phyloP scores from a whole-genome alignment of 2,797 vertebrate genomes.

The Trachurus trachurus region DNA sequence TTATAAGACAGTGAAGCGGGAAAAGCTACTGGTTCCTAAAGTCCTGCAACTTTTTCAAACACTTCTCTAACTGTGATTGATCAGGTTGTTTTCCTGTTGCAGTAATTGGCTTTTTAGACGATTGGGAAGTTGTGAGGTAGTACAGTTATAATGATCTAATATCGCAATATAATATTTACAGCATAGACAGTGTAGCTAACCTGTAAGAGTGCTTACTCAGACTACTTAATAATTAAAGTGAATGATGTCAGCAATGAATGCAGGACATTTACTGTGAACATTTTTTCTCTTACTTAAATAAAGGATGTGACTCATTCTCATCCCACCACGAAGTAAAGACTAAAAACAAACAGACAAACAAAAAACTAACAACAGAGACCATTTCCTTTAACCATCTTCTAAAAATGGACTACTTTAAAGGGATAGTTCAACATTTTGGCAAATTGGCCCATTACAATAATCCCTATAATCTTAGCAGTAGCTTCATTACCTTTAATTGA shows the following conservation, averaged over 20 bases:
- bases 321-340: neutral
- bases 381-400: neutral
- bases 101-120: slow-evolving; percentile 71
- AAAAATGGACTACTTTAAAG: too few relatives aligned
- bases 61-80: slow-evolving; percentile 68
- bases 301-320: neutral
- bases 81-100: slow-evolving; percentile 45
- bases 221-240: too few relatives aligned
- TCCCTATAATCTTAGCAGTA: too few relatives aligned
- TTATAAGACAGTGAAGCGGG: slow-evolving; percentile 12
- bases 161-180: too few relatives aligned
- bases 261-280: neutral
- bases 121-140: slow-evolving; percentile 44
- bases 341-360: neutral
- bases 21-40: slow-evolving; percentile 53
- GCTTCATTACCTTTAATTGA: too few relatives aligned
- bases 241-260: too few relatives aligned
- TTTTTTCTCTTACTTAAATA: neutral
- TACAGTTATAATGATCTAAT: too few relatives aligned
- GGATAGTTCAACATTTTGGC: too few relatives aligned
- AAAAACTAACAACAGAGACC: neutral
- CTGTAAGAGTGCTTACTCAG: too few relatives aligned
- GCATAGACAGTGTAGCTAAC: too few relatives aligned
- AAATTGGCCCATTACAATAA: too few relatives aligned
- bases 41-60: slow-evolving; percentile 65